Conservation (phyloP, 2,113 vertebrate genomes). For the Pterocles burchelli region DNA sequence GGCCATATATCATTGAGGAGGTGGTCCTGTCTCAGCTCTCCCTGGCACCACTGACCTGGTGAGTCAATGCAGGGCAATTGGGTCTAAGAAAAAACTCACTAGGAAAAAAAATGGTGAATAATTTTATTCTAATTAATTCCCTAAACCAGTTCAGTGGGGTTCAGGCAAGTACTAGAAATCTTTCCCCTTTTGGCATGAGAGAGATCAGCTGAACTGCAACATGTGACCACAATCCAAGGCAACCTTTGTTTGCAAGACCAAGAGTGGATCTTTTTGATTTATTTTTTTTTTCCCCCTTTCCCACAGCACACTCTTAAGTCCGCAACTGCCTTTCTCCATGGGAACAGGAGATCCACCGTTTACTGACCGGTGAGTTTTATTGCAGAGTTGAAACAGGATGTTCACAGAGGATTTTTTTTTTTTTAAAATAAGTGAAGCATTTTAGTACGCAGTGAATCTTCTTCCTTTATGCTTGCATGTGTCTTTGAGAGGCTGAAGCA, state of each 20-base stretch:
- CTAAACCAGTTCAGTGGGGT: slow-evolving; percentile 48
- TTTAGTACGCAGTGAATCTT: slow-evolving; percentile 15
- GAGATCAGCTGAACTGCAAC: slow-evolving; percentile 54
- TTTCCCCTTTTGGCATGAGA: not conserved
- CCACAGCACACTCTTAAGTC: slow-evolving; percentile 28
- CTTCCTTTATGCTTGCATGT: not conserved
- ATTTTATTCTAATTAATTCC: slow-evolving; percentile 39
- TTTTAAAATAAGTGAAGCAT: not conserved
- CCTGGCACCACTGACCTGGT: not conserved
- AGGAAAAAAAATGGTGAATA: not conserved
- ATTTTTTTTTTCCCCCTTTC: not conserved
- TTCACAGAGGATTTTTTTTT: not conserved
- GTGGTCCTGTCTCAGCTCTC: not conserved
- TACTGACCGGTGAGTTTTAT: slow-evolving; percentile 12
- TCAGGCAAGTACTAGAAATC: slow-evolving; percentile 47
- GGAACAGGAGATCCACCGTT: slow-evolving; percentile 23
- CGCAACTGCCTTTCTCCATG: slow-evolving; percentile 27
- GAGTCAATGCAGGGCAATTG: not conserved
- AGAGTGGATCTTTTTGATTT: slow-evolving; percentile 43
- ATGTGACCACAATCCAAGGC: slow-evolving; percentile 59
- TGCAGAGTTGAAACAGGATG: not conserved
- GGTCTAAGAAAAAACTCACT: not conserved
- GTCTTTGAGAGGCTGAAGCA: not conserved
- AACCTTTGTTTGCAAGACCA: slow-evolving; percentile 57
- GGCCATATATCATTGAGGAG: not conserved